Conservation (phyloP, 1,140 invertebrate species). For the Nephila pilipes region DNA sequence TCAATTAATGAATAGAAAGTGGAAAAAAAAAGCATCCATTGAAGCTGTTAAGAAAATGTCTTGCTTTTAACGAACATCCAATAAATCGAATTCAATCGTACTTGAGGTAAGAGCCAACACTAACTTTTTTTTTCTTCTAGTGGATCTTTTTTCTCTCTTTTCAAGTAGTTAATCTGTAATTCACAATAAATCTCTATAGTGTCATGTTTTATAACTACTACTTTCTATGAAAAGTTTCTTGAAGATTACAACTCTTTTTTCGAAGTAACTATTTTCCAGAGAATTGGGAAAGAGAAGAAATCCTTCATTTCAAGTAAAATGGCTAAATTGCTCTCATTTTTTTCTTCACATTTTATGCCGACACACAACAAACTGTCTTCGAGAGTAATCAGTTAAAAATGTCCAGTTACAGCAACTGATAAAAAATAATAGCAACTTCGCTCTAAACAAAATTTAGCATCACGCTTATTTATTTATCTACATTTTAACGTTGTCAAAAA, state of each 20-base stretch:
- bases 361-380: background rate
- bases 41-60: too few relatives aligned
- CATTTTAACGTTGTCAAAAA: too few relatives aligned
- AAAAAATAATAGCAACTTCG: too few relatives aligned
- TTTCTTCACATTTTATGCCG: background rate
- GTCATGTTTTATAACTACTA: too few relatives aligned
- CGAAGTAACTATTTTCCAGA: background rate
- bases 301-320: background rate
- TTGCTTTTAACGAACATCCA: background rate
- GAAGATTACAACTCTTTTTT: background rate
- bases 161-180: slow-evolving; percentile 24
- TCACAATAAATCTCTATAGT: slow-evolving; percentile 20
- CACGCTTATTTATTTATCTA: too few relatives aligned
- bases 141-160: background rate
- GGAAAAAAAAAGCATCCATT: background rate
- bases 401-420: too few relatives aligned
- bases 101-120: background rate
- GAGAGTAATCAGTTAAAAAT: background rate
- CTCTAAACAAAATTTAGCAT: too few relatives aligned
- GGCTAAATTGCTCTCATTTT: background rate
- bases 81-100: slow-evolving; percentile 1
- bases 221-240: background rate
- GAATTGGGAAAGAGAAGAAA: background rate
- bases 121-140: background rate
- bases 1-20: background rate